Evolutionary conservation across 2,797 vertebrate species (phyloP), one percentile per base, ranked within the genome.

Genomic region (Oreonectes daqikongensis): DNA sequence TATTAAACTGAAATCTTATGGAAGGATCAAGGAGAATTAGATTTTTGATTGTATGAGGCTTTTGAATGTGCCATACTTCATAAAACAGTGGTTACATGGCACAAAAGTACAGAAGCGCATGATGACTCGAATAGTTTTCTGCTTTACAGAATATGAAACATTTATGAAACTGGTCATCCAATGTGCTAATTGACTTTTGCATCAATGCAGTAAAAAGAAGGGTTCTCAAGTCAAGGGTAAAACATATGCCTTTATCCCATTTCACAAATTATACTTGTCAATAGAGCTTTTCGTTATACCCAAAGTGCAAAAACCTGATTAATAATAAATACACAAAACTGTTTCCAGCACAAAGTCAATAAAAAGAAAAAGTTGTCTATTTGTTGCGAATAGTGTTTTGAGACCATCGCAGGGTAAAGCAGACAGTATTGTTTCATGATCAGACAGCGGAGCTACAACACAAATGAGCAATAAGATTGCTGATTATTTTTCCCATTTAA

Each of bases 401-500:
- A 52, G 71, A 74, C 78, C 42, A 57, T 30, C 24, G 66, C 55
- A 64, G 68, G 71, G 55, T 20, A 61, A 63, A 48, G 48, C 46
- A 44, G 61, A 28, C 53, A 72, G 50, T 70, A 53, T 46, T 52
- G 64, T 30, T 85, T 85, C 73, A 85, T 72, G 72, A 78, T 82
- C 72, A 72, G 72, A 59, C 72, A 76, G 60, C 55, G 35, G 28
- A 74, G 81, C 71, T 81, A 78, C 77, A 82, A 81, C 75, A 70
- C 79, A 80, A 85, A 85, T 80, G 79, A 85, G 76, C 82, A 82
- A 82, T 82, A 84, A 79, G 81, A 82, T 83, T 59, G 82, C 74
- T 72, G 82, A 82, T 83, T 83, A 84, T 82, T 79, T 79, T 81
- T 65, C 74, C 68, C 80, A 84, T 85, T 85, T 82, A 81, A 83